These are phyloP conservation scores for Drosophila testacea DNA, from an alignment of 2,888 invertebrate genomes.

Conservation along the genomic window DNA sequence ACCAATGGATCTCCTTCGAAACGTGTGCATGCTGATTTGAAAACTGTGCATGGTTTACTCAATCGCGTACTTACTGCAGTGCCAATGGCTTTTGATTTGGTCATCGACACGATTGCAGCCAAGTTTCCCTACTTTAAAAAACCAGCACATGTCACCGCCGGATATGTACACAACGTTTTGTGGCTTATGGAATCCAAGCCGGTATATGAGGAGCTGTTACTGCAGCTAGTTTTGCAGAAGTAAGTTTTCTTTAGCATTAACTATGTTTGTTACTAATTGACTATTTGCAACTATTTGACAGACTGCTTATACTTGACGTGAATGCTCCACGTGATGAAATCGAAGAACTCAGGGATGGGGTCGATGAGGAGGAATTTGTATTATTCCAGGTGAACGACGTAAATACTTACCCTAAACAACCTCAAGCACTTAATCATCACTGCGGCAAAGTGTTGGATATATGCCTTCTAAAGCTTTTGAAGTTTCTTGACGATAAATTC, in stretches of 20 bases:
- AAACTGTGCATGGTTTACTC: constrained; percentile 88
- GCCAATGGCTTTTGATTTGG: constrained; percentile 89
- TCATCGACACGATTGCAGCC: constrained; percentile 88
- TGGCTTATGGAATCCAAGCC: constrained; percentile 92
- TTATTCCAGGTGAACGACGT: constrained; percentile 82
- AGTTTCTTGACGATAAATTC: constrained; percentile 86
- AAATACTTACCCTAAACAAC: constrained; percentile 24
- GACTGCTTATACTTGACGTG: constrained; percentile 91
- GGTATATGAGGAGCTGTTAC: constrained; percentile 88
- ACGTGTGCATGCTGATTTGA: constrained; percentile 87
- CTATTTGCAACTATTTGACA: constrained; percentile 75
- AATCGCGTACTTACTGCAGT: constrained; percentile 83
- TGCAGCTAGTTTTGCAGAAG: constrained; percentile 92
- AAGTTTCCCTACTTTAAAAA: constrained; percentile 92
- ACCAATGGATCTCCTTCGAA: constrained; percentile 87
- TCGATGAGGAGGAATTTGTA: constrained; percentile 84
- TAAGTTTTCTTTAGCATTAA: constrained; percentile 84
- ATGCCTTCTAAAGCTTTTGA: constrained; percentile 90
- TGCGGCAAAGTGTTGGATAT: constrained; percentile 90
- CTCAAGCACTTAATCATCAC: constrained; percentile 85
- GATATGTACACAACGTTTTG: constrained; percentile 92
- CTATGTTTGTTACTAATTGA: background rate
- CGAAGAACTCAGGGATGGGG: constrained; percentile 86
- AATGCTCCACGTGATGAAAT: constrained; percentile 87
- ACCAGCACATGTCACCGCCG: constrained; percentile 89